Evolutionary conservation across 2,888 invertebrate species (phyloP).

Genomic region (Pollenia angustigena): DNA sequence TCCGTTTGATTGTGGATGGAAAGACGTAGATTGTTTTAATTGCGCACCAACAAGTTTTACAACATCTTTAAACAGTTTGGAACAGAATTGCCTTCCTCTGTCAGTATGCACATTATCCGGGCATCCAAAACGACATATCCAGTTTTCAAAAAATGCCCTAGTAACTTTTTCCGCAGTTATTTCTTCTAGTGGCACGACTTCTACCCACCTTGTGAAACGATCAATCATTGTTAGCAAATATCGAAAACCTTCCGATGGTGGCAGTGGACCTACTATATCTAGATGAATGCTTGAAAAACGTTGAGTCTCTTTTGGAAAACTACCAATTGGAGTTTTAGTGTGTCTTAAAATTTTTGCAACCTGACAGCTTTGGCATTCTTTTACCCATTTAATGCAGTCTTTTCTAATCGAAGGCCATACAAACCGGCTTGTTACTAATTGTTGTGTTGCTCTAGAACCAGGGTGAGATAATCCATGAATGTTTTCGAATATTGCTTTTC

Average conservation of each 20-base stretch:
- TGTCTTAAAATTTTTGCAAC: background rate
- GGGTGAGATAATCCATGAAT: background rate
- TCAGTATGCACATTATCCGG: background rate
- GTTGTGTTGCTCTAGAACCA: conserved; percentile 10
- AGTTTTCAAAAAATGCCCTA: conserved; percentile 11
- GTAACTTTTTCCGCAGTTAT: conserved; percentile 8
- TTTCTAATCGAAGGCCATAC: conserved; percentile 10
- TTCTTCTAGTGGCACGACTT: background rate
- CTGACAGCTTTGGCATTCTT: background rate
- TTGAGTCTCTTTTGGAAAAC: background rate
- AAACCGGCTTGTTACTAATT: background rate
- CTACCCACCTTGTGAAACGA: conserved; percentile 13
- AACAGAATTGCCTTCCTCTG: background rate
- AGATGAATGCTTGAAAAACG: background rate
- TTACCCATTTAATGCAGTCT: background rate
- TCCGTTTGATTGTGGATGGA: conserved; percentile 11
- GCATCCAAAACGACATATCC: conserved; percentile 13
- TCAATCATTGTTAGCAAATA: conserved; percentile 24
- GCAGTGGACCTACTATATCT: conserved; percentile 1
- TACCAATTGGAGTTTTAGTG: background rate
- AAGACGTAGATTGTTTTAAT: conserved; percentile 10
- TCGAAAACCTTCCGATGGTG: conserved; percentile 3
- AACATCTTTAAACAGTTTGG: background rate
- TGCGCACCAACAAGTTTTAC: background rate
- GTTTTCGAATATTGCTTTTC: too few relatives aligned